Percentiles rank a stretch among this genome's conserved stretches.
These are phyloP conservation scores for Emys orbicularis DNA, from an alignment of 2,797 vertebrate species.

Conservation along the genomic window DNA sequence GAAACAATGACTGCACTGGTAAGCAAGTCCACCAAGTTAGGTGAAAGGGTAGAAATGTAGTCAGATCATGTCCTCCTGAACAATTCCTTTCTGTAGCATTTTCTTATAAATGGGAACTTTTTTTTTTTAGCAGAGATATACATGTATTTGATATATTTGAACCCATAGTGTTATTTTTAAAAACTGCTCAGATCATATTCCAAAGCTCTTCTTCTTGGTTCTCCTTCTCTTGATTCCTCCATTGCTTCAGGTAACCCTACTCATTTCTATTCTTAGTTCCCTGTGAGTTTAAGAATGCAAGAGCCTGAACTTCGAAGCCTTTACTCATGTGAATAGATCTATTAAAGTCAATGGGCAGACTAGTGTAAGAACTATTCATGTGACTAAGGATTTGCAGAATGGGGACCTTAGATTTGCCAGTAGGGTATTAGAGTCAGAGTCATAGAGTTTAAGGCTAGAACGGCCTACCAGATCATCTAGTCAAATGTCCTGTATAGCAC, in stretches of 20 bases:
- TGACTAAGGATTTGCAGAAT: neutral
- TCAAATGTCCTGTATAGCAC: neutral
- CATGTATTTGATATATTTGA: conserved; percentile 5
- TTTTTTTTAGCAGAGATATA: conserved; percentile 14
- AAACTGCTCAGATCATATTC: conserved; percentile 15
- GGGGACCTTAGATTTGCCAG: neutral
- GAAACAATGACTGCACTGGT: neutral
- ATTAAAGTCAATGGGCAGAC: neutral
- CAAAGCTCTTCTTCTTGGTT: neutral
- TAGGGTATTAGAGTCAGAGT: neutral
- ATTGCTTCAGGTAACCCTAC: neutral
- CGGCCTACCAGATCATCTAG: neutral
- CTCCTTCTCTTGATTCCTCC: conserved; percentile 10
- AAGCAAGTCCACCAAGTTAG: neutral
- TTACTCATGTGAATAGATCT: conserved; percentile 10
- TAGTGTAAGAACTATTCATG: neutral
- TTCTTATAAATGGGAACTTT: conserved; percentile 8
- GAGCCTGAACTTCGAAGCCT: conserved; percentile 17
- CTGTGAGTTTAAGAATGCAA: neutral
- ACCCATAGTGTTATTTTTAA: conserved; percentile 27
- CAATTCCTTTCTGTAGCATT: conserved; percentile 30
- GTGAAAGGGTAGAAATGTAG: neutral
- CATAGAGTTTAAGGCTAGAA: neutral
- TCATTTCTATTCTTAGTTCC: neutral
- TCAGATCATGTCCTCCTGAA: neutral